A percentile compares a stretch with the other conserved stretches of the same genome.
Evolutionary conservation across 2,113 vertebrate genomes (phyloP).

Genomic region (Amphilophus citrinellus): DNA sequence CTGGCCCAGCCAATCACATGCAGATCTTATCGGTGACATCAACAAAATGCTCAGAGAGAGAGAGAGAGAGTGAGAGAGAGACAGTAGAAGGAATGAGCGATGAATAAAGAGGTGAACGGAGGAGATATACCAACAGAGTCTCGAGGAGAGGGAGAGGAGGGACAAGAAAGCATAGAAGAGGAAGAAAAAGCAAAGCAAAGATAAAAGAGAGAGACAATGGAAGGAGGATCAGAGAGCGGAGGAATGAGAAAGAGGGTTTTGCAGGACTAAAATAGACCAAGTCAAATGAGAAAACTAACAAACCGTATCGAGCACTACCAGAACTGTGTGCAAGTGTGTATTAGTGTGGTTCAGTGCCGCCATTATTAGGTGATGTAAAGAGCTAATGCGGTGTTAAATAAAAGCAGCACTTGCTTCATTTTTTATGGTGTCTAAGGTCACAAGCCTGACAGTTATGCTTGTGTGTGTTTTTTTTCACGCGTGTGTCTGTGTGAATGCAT

Average conservation of each 20-base stretch:
- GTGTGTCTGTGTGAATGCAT: background rate
- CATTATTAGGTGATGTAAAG: conserved; percentile 60
- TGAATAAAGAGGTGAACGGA: background rate
- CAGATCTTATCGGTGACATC: conserved; percentile 62
- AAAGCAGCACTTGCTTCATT: conserved; percentile 60
- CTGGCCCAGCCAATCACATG: conserved; percentile 59
- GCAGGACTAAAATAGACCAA: conserved; percentile 68
- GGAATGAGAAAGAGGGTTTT: conserved; percentile 55
- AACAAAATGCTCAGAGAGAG: conserved; percentile 36
- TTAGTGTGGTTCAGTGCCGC: conserved; percentile 48
- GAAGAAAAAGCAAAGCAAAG: conserved; percentile 33
- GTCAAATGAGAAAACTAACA: conserved; percentile 71
- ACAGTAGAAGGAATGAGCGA: background rate
- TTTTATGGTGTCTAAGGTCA: conserved; percentile 68
- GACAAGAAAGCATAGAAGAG: background rate
- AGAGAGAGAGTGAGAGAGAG: background rate
- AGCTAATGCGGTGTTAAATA: conserved; percentile 62
- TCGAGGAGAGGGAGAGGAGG: conserved; percentile 1
- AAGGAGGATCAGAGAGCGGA: conserved; percentile 54
- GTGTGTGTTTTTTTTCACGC: background rate
- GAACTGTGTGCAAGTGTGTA: conserved; percentile 35
- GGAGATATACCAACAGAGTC: conserved; percentile 20
- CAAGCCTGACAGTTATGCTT: background rate
- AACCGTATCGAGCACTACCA: conserved; percentile 53
- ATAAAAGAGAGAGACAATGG: conserved; percentile 59